Conservation (phyloP, 1,140 invertebrate genomes). For the Apocrypta bakeri region DNA sequence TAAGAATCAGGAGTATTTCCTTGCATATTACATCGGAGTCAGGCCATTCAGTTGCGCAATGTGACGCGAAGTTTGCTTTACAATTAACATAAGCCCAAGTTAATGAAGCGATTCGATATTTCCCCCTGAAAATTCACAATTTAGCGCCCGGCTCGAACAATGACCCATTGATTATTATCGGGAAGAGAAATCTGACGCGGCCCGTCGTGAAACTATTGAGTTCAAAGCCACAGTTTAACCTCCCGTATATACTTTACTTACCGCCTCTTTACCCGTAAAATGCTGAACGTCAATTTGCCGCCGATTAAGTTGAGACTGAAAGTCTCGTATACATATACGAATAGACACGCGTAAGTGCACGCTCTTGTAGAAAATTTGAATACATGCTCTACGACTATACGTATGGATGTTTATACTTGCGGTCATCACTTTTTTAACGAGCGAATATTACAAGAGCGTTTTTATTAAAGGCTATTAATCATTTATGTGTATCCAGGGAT, state of each 20-base stretch:
- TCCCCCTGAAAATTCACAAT: background rate
- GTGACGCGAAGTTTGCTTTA: background rate
- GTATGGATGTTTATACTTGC: too few species aligned
- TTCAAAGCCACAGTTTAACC: slow-evolving; percentile 28
- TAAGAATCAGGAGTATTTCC: background rate
- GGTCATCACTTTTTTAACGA: slow-evolving; percentile 2
- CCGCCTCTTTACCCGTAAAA: background rate
- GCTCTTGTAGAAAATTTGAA: background rate
- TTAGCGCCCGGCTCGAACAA: slow-evolving; percentile 12
- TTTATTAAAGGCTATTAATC: slow-evolving; percentile 25
- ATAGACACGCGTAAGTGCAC: background rate
- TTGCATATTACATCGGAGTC: background rate
- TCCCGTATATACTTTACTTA: background rate
- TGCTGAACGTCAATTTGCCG: slow-evolving; percentile 21
- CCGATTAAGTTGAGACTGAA: slow-evolving; percentile 6
- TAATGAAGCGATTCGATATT: background rate
- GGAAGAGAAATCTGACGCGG: slow-evolving; percentile 30
- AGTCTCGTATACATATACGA: background rate
- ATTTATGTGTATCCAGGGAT: background rate
- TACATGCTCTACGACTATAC: background rate
- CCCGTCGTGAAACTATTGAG: slow-evolving; percentile 16
- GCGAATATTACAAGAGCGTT: background rate
- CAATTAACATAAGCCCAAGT: background rate
- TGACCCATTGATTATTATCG: slow-evolving; percentile 43
- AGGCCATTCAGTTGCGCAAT: too few species aligned